phyloP scores from a whole-genome alignment of 1,140 invertebrate genomes.

The Caenorhabditis latens region DNA sequence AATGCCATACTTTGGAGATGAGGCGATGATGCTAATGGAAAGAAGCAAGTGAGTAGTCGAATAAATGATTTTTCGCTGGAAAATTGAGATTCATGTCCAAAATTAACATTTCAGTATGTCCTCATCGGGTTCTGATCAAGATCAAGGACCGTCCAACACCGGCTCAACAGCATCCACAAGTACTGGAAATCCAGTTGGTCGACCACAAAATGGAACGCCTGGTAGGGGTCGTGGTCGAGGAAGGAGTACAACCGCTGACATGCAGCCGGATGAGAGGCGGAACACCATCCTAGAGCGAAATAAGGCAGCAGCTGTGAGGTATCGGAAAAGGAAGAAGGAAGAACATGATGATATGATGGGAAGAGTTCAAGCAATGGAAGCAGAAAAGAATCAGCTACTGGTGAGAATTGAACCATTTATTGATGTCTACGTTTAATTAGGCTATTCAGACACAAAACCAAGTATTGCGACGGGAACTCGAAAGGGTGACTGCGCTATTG shows the following conservation, averaged over 20 bases:
- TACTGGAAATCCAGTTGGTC: constrained; percentile 44
- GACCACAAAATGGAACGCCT: constrained; percentile 50
- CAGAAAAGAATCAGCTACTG: constrained; percentile 63
- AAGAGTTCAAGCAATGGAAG: constrained; percentile 65
- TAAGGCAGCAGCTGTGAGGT: constrained; percentile 68
- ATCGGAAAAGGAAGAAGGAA: constrained; percentile 69
- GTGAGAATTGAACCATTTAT: constrained; percentile 56
- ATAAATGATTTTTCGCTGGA: not conserved
- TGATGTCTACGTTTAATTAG: constrained; percentile 53
- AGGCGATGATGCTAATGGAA: constrained; percentile 46
- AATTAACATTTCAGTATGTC: constrained; percentile 18
- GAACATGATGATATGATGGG: constrained; percentile 69
- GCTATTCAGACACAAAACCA: constrained; percentile 67
- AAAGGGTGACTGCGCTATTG: constrained; percentile 65
- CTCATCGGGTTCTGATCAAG: constrained; percentile 41
- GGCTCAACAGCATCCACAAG: constrained; percentile 6
- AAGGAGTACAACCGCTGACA: constrained; percentile 62
- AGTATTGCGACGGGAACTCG: constrained; percentile 67
- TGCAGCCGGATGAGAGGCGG: constrained; percentile 66
- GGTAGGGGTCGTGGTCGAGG: constrained; percentile 63
- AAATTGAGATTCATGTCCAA: not conserved
- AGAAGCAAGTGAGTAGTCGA: constrained; percentile 17
- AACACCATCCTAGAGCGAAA: constrained; percentile 67
- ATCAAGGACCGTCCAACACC: not conserved
- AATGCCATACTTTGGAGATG: constrained; percentile 33